These are phyloP conservation scores for Synanthedon formicaeformis DNA, from an alignment of 2,888 invertebrate species.

Conservation along the genomic window DNA sequence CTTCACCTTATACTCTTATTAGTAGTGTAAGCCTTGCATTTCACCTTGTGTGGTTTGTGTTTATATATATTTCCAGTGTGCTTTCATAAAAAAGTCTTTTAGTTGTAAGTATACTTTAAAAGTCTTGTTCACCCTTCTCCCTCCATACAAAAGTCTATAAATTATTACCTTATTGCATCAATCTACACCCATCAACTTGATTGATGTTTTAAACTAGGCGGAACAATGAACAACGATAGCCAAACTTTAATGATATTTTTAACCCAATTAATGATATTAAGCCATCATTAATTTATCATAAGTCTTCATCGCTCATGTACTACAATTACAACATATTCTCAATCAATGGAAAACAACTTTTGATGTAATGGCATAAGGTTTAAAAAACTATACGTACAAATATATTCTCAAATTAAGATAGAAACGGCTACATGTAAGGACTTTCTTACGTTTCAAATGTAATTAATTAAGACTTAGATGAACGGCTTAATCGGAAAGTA, in stretches of 20 bases:
- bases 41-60: too few species aligned
- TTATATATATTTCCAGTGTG: too few species aligned
- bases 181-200: slow-evolving; percentile 10
- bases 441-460: neutral
- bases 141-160: too few species aligned
- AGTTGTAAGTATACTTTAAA: too few species aligned
- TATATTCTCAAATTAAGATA: neutral
- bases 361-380: too few species aligned
- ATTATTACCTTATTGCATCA: too few species aligned
- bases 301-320: slow-evolving; percentile 36
- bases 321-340: neutral
- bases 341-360: too few species aligned
- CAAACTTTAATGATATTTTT: slow-evolving; percentile 39
- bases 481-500: neutral
- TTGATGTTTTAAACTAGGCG: slow-evolving; percentile 14
- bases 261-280: slow-evolving; percentile 62
- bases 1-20: too few species aligned
- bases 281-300: slow-evolving; percentile 49
- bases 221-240: slow-evolving; percentile 11
- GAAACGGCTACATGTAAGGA: neutral
- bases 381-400: too few species aligned
- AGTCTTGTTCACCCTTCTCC: too few species aligned
- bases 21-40: too few species aligned
- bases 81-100: too few species aligned
- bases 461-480: neutral